Evolutionary conservation across 2,888 invertebrate genomes (phyloP).

Genomic region (Caenorhabditis sp.): DNA sequence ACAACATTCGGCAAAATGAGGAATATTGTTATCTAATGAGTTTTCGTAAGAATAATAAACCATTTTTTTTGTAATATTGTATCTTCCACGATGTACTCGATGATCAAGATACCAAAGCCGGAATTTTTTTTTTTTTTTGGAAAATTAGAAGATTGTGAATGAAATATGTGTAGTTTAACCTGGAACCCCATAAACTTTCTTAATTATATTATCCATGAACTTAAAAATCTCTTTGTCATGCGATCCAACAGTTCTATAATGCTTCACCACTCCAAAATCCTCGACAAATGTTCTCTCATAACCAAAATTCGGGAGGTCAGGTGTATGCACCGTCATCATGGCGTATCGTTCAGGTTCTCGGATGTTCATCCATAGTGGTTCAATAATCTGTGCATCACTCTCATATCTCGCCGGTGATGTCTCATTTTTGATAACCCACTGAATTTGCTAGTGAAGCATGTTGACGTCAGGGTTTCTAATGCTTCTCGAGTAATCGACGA

Average conservation of each 20-base stretch:
- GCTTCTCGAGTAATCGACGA: constrained; percentile 4
- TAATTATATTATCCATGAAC: too few species aligned
- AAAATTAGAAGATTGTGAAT: neutral
- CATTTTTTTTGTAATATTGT: too few species aligned
- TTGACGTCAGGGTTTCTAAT: constrained; percentile 18
- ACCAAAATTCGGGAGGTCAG: neutral
- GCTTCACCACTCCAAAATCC: constrained; percentile 7
- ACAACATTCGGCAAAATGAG: too few species aligned
- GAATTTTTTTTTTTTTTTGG: neutral
- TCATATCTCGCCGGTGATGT: constrained; percentile 15
- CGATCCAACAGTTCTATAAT: neutral
- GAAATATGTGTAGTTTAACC: neutral
- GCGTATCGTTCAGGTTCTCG: constrained; percentile 29
- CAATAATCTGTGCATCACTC: constrained; percentile 10
- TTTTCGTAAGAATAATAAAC: too few species aligned
- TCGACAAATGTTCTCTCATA: constrained; percentile 7
- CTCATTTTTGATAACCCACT: constrained; percentile 23
- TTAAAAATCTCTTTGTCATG: too few species aligned
- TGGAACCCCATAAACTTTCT: neutral
- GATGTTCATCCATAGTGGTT: constrained; percentile 20
- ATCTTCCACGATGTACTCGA: too few species aligned
- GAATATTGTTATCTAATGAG: too few species aligned
- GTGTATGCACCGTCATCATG: constrained; percentile 23
- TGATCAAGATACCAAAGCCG: too few species aligned
- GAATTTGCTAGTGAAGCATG: constrained; percentile 15